These are phyloP conservation scores for Cyclina sinensis DNA, from an alignment of 1,140 invertebrate species.

Conservation along the genomic window DNA sequence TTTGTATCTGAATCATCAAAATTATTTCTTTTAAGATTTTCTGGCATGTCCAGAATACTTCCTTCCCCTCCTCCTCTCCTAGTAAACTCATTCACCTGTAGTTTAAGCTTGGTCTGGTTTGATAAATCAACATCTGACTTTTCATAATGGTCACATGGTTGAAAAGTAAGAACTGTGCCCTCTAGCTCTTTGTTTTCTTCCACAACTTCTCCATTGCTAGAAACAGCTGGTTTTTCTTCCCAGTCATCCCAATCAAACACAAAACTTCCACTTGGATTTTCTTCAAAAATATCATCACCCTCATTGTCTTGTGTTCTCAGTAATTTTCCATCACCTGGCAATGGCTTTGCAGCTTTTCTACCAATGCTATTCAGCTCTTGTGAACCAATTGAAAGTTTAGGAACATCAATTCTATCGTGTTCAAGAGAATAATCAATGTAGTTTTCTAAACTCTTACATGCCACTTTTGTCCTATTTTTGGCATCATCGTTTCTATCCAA, in stretches of 20 bases:
- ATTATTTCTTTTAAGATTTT: too few species aligned
- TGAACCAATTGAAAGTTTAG: background rate
- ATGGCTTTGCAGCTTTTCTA: background rate
- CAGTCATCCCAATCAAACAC: background rate
- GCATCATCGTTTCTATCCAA: background rate
- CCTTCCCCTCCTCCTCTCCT: too few species aligned
- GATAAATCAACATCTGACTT: too few species aligned
- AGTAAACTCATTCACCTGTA: too few species aligned
- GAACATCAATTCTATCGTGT: background rate
- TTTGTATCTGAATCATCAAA: too few species aligned
- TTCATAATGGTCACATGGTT: too few species aligned
- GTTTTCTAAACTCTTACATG: background rate
- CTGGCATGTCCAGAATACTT: too few species aligned
- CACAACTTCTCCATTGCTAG: background rate
- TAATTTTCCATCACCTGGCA: background rate
- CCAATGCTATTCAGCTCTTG: slow-evolving; percentile 1
- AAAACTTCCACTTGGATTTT: background rate
- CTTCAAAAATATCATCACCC: background rate
- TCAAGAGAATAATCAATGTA: background rate
- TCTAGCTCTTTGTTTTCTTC: background rate
- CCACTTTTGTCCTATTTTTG: background rate
- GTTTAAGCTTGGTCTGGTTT: too few species aligned
- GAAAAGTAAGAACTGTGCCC: too few species aligned
- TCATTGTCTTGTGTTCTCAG: too few species aligned
- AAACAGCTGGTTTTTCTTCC: background rate